Evolutionary conservation across 2,797 vertebrate species (phyloP).

Genomic region (Heteromormyrus szaboi): DNA sequence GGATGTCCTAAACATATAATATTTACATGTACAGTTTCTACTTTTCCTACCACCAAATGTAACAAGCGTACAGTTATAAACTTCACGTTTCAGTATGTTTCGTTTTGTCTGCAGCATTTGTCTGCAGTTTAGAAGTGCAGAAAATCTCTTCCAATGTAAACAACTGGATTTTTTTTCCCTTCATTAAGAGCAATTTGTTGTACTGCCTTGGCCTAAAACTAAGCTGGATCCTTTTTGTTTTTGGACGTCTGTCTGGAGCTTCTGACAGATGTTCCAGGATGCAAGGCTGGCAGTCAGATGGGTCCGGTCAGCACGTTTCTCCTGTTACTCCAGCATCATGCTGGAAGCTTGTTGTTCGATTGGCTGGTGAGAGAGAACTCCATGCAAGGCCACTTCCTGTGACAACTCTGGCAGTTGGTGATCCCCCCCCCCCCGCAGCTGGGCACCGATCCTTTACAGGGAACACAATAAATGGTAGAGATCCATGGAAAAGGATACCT

Average conservation of each 20-base stretch:
- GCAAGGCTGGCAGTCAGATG: neutral
- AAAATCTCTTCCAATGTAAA: neutral
- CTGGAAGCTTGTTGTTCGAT: neutral
- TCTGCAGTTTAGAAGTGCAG: neutral
- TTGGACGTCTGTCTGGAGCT: neutral
- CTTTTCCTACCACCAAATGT: neutral
- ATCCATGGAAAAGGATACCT: neutral
- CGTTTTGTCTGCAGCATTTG: neutral
- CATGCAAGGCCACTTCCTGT: conserved; percentile 17
- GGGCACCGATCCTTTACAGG: neutral
- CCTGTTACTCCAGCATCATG: neutral
- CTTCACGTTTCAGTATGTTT: neutral
- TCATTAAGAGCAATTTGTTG: neutral
- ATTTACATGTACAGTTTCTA: too few relatives aligned
- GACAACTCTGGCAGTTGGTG: neutral
- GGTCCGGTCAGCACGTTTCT: neutral
- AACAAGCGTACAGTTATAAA: neutral
- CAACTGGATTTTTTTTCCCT: neutral
- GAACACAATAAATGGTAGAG: neutral
- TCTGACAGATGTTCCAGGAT: neutral
- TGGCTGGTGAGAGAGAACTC: neutral
- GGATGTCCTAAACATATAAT: neutral
- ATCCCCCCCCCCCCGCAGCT: neutral
- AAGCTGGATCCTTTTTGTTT: neutral
- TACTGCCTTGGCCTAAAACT: neutral